These are phyloP conservation scores for Caranx melampygus DNA, from an alignment of 2,113 vertebrate genomes.

Conservation along the genomic window DNA sequence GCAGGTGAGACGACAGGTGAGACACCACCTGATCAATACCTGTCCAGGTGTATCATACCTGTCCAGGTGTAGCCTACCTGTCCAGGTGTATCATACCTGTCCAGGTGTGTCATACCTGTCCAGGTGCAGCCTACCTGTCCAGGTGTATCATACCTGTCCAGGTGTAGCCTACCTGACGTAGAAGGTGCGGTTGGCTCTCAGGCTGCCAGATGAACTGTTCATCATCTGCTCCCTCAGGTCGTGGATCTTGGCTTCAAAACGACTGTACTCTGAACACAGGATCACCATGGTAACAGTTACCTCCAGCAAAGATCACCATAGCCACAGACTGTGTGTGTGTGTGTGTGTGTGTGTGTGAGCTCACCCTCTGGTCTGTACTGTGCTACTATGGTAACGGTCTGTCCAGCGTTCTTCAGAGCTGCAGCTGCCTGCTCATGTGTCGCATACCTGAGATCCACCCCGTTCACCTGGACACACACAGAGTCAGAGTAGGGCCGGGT, in stretches of 20 bases:
- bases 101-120: background rate
- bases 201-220: slow-evolving; percentile 89
- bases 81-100: background rate
- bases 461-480: slow-evolving; percentile 66
- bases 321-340: background rate
- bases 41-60: no score
- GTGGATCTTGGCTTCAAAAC: slow-evolving; percentile 89
- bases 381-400: slow-evolving; percentile 71
- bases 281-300: background rate
- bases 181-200: slow-evolving; percentile 86
- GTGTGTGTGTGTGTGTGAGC: background rate
- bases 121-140: slow-evolving; percentile 80
- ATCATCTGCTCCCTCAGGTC: slow-evolving; percentile 92
- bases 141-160: background rate
- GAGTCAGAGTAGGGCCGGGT: no score
- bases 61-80: background rate
- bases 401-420: slow-evolving; percentile 74
- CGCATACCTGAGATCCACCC: slow-evolving; percentile 74
- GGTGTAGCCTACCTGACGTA: slow-evolving; percentile 85
- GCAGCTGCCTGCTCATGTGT: slow-evolving; percentile 76
- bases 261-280: slow-evolving; percentile 86
- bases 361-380: slow-evolving; percentile 77
- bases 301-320: background rate
- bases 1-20: background rate
- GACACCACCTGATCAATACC: no score